Evolutionary conservation across 2,888 invertebrate genomes (phyloP).

Genomic region (Eilema caniola): DNA sequence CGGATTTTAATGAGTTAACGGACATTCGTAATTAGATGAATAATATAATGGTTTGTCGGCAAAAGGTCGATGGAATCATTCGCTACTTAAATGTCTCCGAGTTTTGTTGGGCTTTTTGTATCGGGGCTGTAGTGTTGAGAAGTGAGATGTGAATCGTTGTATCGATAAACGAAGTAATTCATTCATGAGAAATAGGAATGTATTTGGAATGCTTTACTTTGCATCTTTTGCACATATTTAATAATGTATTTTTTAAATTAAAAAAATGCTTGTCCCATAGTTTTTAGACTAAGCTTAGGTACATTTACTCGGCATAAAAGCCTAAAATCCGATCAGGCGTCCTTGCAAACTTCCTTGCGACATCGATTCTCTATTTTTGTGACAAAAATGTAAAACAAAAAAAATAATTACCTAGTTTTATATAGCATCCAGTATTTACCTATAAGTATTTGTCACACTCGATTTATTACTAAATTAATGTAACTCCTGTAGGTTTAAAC

Average conservation of each 20-base stretch:
- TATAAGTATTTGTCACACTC: no score
- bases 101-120: slow-evolving; percentile 44
- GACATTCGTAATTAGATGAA: slow-evolving; percentile 72
- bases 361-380: no score
- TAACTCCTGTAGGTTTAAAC: no score
- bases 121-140: slow-evolving; percentile 31
- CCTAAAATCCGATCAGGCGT: no score
- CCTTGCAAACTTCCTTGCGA: no score
- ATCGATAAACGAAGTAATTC: background rate
- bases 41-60: slow-evolving; percentile 66
- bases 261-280: background rate
- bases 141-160: background rate
- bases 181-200: background rate
- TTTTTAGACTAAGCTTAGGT: background rate
- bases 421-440: no score
- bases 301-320: background rate
- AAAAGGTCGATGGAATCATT: slow-evolving; percentile 57
- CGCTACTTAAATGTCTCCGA: slow-evolving; percentile 55
- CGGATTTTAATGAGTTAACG: slow-evolving; percentile 73
- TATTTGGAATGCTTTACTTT: background rate
- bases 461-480: no score
- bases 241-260: no score
- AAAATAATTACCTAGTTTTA: no score
- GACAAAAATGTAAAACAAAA: no score
- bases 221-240: background rate